Base-by-base conservation (phyloP, 2,888 invertebrate genomes). In the Drosophila limbata region DNA sequence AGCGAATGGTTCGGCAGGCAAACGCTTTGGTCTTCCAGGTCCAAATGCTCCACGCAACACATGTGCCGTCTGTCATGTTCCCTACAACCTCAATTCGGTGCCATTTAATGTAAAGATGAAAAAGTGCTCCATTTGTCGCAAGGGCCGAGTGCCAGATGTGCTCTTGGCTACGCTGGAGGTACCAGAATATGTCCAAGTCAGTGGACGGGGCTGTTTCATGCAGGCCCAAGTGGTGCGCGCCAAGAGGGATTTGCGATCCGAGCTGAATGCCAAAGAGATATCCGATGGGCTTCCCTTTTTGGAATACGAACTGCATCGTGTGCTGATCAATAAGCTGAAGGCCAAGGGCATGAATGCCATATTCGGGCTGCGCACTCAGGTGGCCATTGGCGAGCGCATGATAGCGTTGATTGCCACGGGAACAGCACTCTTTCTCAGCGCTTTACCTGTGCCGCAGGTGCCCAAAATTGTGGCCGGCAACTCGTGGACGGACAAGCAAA, bases 261-360 rank as follows among this genome's bases (percentile, higher is more conserved):
- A 98, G 93, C 94, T 96, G 0, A 96, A 96, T 79, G 97, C 99
- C 4, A 95, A 98, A 82, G 98, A 99, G 93, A 97, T 99, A 68
- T 98, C 98, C 1, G 97, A 99, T 93, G 97, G 97, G 82, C 93
- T 99, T 60, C 99, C 99, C 0, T 99, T 99, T 93, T 93, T 99
- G 60, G 99, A 99, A 92, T 99, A 98, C 91, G 98, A 99, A 92
- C 93, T 99, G 50, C 98, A 99, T 92, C 95, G 97, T 69, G 94
- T 98, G 79, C 93, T 99, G 39, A 94, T 98, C 1, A 98, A 97
- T 90, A 98, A 98, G 91, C 93, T 99, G 3, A 95, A 97, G 92
- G 96, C 98, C 75, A 97, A 97, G 92, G 98, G 98, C 8, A 98
- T 98, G 95, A 99, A 99, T 93, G 96, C 98, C 4, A 93, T 98